Evolutionary conservation across 2,888 invertebrate species (phyloP), one percentile per base, ranked within the genome.

Genomic region (Thymelicus lineola): DNA sequence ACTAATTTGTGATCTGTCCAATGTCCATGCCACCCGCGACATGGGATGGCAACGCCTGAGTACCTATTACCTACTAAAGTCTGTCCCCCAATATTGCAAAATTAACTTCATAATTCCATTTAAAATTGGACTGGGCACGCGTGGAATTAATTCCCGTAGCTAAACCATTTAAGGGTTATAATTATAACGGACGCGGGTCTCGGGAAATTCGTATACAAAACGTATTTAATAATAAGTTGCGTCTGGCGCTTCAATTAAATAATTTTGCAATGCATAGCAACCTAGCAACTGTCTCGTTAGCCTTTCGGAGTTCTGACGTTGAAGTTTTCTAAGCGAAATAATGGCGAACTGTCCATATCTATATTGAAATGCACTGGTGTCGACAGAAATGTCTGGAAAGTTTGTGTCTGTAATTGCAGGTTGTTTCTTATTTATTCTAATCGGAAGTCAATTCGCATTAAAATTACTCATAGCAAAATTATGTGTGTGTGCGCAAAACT

Each of bases 111-210:
- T 53, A 53, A 53, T 53, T 53, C 42, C 6, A 10, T 20, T 53
- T 53, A 53, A 53, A 53, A 53, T 53, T 53, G 53, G 53, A 20
- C 53, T 7, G 53, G 20, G 0, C 53, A 53, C 20, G 53, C 53
- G 53, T 53, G 53, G 10, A 20, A 20, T 53, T 53, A 53, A 53
- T 12, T 20, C 12, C 20, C 7, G 20, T 20, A 50, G 53, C 20
- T 53, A 53, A 53, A 53, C 53, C 53, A 53, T 17, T 53, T 53
- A 53, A 12, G 20, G 53, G 53, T 20, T 46, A 46, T 55, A 64
- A 64, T 55, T 53, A 64, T 64, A 55, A 64, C 55, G 28, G 64
- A 55, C 64, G n/a, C 10, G 64, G 64, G 64, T 64, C 55, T 42
- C 60, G 60, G 38, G 10, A 60, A 60, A 53, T 20, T 53, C 45